phyloP scores from a whole-genome alignment of 2,113 vertebrate species.

The Tiliqua scincoides region DNA sequence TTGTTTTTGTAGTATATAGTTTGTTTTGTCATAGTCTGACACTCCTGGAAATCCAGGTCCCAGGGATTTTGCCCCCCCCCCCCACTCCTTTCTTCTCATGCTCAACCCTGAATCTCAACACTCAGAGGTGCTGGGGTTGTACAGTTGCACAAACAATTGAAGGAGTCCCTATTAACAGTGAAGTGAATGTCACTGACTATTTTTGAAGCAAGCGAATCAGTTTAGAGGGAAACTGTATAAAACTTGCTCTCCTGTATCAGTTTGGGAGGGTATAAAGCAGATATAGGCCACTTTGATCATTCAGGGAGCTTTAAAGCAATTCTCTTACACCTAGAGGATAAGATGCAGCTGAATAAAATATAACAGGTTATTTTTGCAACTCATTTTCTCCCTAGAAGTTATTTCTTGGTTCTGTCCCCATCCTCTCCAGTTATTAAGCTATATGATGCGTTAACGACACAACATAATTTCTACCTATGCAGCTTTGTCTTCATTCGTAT shows the following conservation, averaged over 20 bases:
- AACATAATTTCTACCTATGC: neutral
- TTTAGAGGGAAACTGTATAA: neutral
- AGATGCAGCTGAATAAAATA: neutral
- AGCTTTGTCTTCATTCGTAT: conserved; percentile 9
- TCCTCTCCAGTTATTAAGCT: neutral
- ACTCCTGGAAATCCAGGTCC: too few relatives aligned
- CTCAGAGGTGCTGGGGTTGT: too few relatives aligned
- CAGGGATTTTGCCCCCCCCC: too few relatives aligned
- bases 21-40: too few relatives aligned
- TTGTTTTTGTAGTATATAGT: too few relatives aligned
- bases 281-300: neutral
- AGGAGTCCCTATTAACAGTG: neutral
- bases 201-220: neutral
- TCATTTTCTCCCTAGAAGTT: neutral
- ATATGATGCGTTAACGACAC: neutral
- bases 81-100: too few relatives aligned
- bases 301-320: neutral
- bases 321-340: neutral
- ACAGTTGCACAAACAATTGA: neutral
- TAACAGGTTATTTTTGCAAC: neutral
- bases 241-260: neutral
- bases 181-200: neutral
- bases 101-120: too few relatives aligned
- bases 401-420: neutral
- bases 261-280: neutral